Conservation (phyloP, 2,113 vertebrate species). For the Ramphastos sulfuratus region DNA sequence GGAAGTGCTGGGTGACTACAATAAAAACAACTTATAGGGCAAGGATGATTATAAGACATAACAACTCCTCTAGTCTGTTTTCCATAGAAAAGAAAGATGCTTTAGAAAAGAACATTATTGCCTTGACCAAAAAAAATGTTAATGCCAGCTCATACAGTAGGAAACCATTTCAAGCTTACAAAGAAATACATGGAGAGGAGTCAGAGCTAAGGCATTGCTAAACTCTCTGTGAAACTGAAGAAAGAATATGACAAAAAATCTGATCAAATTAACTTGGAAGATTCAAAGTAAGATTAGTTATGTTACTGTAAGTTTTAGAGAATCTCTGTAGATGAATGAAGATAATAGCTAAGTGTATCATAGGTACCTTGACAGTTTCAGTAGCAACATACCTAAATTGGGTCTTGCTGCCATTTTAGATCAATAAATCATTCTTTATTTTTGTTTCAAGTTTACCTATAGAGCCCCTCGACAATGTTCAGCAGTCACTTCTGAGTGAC, state of each 20-base stretch:
- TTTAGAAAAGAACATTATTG: background rate
- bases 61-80: background rate
- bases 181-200: background rate
- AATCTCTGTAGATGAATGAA: background rate
- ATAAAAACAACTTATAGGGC: background rate
- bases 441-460: background rate
- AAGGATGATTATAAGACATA: background rate
- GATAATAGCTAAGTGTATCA: background rate
- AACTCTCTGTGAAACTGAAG: background rate
- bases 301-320: background rate
- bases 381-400: background rate
- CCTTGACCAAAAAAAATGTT: background rate
- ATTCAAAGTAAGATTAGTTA: background rate
- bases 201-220: background rate
- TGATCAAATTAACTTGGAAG: background rate
- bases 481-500: background rate
- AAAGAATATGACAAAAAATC: background rate
- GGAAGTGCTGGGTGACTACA: background rate
- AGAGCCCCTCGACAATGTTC: background rate
- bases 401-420: background rate
- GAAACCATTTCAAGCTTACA: background rate
- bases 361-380: background rate
- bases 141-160: background rate
- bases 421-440: background rate
- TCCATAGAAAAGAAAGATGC: background rate